Evolutionary conservation across 2,113 vertebrate genomes (phyloP).

Genomic region (Eretmodus cyanostictus): DNA sequence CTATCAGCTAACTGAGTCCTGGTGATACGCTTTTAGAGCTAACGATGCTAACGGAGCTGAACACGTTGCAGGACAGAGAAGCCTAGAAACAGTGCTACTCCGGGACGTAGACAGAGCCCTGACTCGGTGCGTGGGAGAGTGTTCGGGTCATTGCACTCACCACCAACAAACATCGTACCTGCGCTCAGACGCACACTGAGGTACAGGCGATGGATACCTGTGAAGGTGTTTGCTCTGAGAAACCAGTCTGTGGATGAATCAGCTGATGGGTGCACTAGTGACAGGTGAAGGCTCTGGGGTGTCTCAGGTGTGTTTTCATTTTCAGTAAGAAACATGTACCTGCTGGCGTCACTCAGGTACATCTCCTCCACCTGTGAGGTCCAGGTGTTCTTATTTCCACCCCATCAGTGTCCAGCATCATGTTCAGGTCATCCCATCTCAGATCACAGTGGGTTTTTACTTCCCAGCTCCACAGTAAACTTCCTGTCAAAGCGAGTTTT

Average conservation of each 20-base stretch:
- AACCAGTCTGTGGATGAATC: not conserved
- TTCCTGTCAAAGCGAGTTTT: not conserved
- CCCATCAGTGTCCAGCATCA: not conserved
- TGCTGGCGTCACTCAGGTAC: not conserved
- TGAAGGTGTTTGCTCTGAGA: not conserved
- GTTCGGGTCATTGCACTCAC: not conserved
- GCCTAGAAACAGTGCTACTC: not conserved
- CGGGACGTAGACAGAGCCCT: not conserved
- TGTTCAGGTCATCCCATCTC: not conserved
- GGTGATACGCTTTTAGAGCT: not conserved
- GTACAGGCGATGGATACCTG: not conserved
- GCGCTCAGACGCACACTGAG: not conserved
- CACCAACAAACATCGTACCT: not conserved
- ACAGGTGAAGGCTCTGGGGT: not conserved
- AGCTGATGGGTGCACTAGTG: not conserved
- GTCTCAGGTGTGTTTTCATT: not conserved
- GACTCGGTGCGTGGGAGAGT: not conserved
- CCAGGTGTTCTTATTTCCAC: not conserved
- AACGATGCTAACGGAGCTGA: not conserved
- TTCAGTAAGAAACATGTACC: not conserved
- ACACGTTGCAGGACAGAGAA: too few species aligned
- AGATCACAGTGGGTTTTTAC: not conserved
- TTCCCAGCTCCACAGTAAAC: not conserved
- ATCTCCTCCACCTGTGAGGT: not conserved
- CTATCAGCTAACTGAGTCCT: not conserved